Base-by-base conservation (phyloP, 2,888 invertebrate genomes). In the Tetragonula carbonaria region DNA sequence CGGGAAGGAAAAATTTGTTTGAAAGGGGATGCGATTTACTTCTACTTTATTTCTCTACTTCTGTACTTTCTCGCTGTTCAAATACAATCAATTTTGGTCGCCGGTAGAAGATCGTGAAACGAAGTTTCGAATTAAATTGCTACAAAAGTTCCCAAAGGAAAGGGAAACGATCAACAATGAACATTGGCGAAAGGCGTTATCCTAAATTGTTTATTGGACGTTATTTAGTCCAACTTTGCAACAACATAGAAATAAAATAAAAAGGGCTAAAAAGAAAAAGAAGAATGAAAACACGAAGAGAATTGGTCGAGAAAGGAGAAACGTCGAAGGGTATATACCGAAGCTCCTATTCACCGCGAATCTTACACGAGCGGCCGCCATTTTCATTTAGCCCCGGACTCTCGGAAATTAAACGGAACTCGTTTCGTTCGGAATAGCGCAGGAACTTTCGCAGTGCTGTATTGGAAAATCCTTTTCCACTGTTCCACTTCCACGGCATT, bases 381-480 rank as follows among this genome's bases (percentile, higher is more conserved):
- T 66, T 80, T 78, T 66, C 71, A 33, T 68, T 85, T 73, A 72
- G n/a, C 74, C 72, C 53, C 51, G 28, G 45, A 28, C 79, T 81
- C 71, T 77, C 80, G 86, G 79, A 81, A 83, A 88, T 80, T 59
- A 86, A 87, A 86, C 82, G 78, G 77, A 76, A 53, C 80, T 50
- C 78, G 75, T 80, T 87, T 80, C 79, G 75, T 18, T 66, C 38
- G 66, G 55, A 76, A 62, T 45, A 8, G 21, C 13, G 8, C 18
- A 4, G 21, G 2, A 28, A 50, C 53, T 62, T 66, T 50, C 23
- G 45, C 53, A 33, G 33, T 33, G 33, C 33, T 33, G 33, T 45
- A 45, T 63, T n/a, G 74, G 74, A 67, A 74, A 59, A 63, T 76
- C 67, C 72, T 50, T 28, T 8, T 55, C 38, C n/a, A 21, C 14